phyloP scores from a whole-genome alignment of 2,888 invertebrate genomes.

The Caenorhabditis sp. region DNA sequence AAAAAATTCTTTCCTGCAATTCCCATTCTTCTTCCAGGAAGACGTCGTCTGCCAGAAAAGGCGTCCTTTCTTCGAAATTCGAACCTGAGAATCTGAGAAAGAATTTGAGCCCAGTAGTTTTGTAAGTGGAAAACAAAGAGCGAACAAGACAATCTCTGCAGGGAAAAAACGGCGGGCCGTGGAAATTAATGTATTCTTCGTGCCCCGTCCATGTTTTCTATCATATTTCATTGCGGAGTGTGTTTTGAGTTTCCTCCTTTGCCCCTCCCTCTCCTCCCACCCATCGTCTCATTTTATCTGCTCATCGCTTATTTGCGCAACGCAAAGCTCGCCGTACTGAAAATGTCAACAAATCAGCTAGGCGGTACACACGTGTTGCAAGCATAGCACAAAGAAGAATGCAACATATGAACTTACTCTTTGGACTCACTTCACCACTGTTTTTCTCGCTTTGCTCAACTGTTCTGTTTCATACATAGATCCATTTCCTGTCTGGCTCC shows the following conservation, averaged over 20 bases:
- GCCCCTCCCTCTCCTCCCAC: slow-evolving; percentile 30
- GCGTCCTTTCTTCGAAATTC: slow-evolving; percentile 37
- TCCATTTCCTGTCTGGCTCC: slow-evolving; percentile 33
- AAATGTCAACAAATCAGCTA: slow-evolving; percentile 56
- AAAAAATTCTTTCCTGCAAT: no score
- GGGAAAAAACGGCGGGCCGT: not conserved
- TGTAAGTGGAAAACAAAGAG: not conserved
- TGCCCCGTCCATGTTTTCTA: slow-evolving; percentile 43
- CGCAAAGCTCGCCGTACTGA: slow-evolving; percentile 1
- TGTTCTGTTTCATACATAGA: not conserved
- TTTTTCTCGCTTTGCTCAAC: not conserved
- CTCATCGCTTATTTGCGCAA: slow-evolving; percentile 58
- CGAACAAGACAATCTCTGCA: slow-evolving; percentile 22
- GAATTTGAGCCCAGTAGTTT: slow-evolving; percentile 7
- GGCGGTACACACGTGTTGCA: slow-evolving; percentile 29
- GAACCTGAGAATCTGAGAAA: slow-evolving; percentile 23
- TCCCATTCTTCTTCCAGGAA: no score
- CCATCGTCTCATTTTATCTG: slow-evolving; percentile 28
- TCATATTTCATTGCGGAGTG: slow-evolving; percentile 53
- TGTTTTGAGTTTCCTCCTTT: slow-evolving; percentile 51
- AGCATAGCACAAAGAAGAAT: slow-evolving; percentile 29
- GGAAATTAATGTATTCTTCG: slow-evolving; percentile 45
- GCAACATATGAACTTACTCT: slow-evolving; percentile 33
- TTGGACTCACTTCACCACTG: slow-evolving; percentile 19
- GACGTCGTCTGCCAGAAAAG: no score